A percentile compares a stretch with the other conserved stretches of the same genome.
phyloP scores from a whole-genome alignment of 2,888 invertebrate genomes.

The Aquatica leii region DNA sequence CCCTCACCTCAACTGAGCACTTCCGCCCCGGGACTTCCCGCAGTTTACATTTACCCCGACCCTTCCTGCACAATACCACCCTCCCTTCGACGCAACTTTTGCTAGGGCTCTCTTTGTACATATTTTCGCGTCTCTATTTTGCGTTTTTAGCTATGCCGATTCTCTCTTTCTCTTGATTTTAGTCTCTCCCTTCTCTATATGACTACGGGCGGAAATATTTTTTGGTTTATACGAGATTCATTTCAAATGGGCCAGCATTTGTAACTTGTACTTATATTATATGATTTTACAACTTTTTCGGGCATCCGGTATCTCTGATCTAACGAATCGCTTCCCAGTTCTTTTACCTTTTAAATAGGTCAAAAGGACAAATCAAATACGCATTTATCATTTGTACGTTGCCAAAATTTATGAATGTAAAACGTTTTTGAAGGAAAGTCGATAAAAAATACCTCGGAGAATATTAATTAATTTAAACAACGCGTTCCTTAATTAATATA shows the following conservation, averaged over 20 bases:
- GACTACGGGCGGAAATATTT: conserved; percentile 31
- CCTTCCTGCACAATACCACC: conserved; percentile 57
- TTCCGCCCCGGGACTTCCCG: conserved; percentile 58
- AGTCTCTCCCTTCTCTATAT: conserved; percentile 29
- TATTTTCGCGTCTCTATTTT: conserved; percentile 46
- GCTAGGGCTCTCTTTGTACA: conserved; percentile 45
- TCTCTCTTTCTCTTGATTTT: conserved; percentile 29
- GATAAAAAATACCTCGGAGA: no score
- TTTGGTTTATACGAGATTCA: conserved; percentile 27
- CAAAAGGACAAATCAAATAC: conserved; percentile 31
- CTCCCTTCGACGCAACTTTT: conserved; percentile 44
- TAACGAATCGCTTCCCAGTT: conserved; percentile 16
- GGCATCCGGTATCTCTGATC: conserved; percentile 8
- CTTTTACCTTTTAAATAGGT: conserved; percentile 25
- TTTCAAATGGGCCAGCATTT: conserved; percentile 20
- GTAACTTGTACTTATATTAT: conserved; percentile 26
- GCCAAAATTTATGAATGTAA: conserved; percentile 12
- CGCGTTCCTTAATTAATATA: background rate
- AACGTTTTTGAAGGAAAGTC: background rate
- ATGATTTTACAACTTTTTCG: conserved; percentile 25
- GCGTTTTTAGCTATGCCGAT: conserved; percentile 41
- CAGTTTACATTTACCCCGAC: conserved; percentile 57
- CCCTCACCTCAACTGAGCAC: conserved; percentile 48
- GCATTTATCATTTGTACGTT: conserved; percentile 24
- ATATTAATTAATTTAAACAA: conserved; percentile 6